Evolutionary conservation across 2,113 vertebrate species (phyloP).

Genomic region (Strix uralensis): DNA sequence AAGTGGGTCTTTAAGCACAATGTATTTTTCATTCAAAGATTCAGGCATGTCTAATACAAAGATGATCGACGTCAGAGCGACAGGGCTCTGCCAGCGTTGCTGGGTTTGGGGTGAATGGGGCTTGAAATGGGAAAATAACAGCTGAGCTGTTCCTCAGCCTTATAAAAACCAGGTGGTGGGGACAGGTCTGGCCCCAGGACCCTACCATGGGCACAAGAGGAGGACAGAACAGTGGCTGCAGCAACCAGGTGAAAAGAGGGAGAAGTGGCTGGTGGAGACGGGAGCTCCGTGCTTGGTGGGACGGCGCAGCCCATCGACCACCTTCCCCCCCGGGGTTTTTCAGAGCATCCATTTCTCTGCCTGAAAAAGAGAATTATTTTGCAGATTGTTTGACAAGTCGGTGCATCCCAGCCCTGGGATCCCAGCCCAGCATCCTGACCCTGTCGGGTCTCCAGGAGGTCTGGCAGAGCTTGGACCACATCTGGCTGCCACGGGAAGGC

Average conservation of each 20-base stretch:
- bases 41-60: background rate
- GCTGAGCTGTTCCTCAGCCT: background rate
- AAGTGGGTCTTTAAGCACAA: background rate
- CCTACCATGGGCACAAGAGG: background rate
- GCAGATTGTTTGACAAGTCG: background rate
- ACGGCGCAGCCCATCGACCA: accelerated
- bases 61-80: background rate
- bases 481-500: background rate
- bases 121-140: background rate
- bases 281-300: background rate
- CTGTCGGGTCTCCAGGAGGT: background rate
- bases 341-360: background rate
- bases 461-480: background rate
- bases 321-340: accelerated
- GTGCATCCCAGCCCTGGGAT: background rate
- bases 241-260: background rate
- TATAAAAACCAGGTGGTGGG: background rate
- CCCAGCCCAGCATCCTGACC: background rate
- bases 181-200: background rate
- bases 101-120: background rate
- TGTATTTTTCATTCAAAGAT: background rate
- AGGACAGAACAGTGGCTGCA: background rate
- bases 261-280: background rate
- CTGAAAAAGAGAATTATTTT: background rate
- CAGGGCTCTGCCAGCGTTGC: background rate